Percentiles rank a stretch among this genome's conserved stretches.
These are phyloP conservation scores for Drosophila neonasuta DNA, from an alignment of 2,888 invertebrate genomes.

Conservation along the genomic window DNA sequence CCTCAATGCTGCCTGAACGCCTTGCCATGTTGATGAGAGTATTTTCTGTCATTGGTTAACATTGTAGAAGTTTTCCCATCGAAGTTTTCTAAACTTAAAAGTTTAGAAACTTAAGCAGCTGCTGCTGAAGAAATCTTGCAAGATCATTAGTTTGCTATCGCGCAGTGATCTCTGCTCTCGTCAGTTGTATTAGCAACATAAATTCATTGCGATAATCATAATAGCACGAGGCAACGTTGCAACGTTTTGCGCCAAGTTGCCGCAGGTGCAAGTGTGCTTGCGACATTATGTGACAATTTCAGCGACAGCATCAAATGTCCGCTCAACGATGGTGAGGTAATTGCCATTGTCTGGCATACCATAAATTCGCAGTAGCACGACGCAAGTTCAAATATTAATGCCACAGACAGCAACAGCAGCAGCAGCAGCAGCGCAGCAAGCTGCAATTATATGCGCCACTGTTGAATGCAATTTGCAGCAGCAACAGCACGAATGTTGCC, in stretches of 20 bases:
- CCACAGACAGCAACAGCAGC: neutral
- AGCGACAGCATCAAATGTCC: slow-evolving; percentile 37
- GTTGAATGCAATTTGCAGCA: slow-evolving; percentile 32
- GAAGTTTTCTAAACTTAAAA: no score
- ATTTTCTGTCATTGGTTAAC: no score
- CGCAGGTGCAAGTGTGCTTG: slow-evolving; percentile 23
- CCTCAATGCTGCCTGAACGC: no score
- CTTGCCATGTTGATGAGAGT: no score
- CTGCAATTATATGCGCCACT: slow-evolving; percentile 28
- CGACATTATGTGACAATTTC: slow-evolving; percentile 37
- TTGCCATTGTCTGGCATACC: slow-evolving; percentile 44
- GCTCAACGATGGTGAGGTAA: slow-evolving; percentile 29
- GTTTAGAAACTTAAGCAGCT: slow-evolving; percentile 11
- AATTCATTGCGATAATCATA: slow-evolving; percentile 33
- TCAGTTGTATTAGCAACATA: slow-evolving; percentile 29
- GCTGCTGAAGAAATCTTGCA: slow-evolving; percentile 20
- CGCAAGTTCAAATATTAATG: neutral
- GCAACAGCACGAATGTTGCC: slow-evolving; percentile 41
- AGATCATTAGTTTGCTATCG: slow-evolving; percentile 30
- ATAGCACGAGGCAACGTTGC: slow-evolving; percentile 24
- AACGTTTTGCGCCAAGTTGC: neutral
- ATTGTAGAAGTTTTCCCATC: no score
- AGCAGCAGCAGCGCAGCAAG: slow-evolving; percentile 17
- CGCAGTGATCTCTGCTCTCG: slow-evolving; percentile 40
- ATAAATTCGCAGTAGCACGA: slow-evolving; percentile 8